Evolutionary conservation across 2,888 invertebrate genomes (phyloP), one percentile per base, ranked within the genome.

Genomic region (Dicyrtoma fusca): DNA sequence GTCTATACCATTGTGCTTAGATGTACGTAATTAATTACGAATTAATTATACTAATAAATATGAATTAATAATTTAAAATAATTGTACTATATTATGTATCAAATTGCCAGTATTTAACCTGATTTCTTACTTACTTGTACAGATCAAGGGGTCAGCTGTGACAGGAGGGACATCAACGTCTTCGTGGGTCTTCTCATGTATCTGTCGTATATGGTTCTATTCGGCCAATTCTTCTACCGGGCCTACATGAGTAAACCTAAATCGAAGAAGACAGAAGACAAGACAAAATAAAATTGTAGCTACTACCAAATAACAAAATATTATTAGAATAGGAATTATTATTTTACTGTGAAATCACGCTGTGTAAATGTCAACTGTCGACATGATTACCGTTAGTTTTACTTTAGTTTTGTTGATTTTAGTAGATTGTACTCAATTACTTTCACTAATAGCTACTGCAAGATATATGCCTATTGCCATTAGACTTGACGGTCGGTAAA

Each of bases 1-100:
- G 61, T 75, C 10, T 71, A 75, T 68, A 69, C 74, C 5, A 17
- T 61, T 17, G n/a, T 3, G 5, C 61, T 42, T n/a, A 61, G 42
- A 61, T 61, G 61, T 61, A n/a, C 26, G 61, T n/a, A 21, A 26
- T 21, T 26, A 5, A 3, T 17, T 14, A 49, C 5, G 11, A 49
- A 49, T 49, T 14, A 4, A 49, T 49, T 49, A 6, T 49, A 49
- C 4, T 49, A 4, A 49, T 44, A 44, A 44, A 44, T 44, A 10
- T 10, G 45, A 10, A 13, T 44, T 13, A 44, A 45, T 13, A 45
- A 45, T 13, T 45, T 45, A 13, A 6, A 19, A 14, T 5, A 17
- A 17, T 51, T 51, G 51, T 17, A 14, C 17, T 14, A 5, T 51
- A 14, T 5, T 6, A 5, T 17, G n/a, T 17, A 51, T 45, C 45